phyloP scores from a whole-genome alignment of 2,888 invertebrate species.

The Magallana nippona region DNA sequence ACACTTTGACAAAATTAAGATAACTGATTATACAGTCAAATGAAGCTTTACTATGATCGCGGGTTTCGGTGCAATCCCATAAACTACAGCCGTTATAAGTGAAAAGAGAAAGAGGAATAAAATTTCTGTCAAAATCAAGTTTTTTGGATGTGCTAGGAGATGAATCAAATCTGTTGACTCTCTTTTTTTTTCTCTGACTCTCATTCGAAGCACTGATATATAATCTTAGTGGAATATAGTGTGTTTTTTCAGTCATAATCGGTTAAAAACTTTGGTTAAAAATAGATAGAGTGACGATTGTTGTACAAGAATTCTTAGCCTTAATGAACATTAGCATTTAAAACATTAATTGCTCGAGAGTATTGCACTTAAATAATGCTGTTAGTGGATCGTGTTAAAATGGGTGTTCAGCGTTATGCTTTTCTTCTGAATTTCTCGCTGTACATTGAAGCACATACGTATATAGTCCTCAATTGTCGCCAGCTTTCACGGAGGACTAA shows the following conservation, averaged over 20 bases:
- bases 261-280: neutral
- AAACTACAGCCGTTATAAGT: neutral
- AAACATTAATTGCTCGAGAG: conserved; percentile 12
- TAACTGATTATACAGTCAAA: neutral
- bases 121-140: neutral
- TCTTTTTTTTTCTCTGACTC: too few relatives aligned
- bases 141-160: neutral
- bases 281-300: neutral
- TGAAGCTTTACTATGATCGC: neutral
- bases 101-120: neutral
- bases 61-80: neutral
- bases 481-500: too few relatives aligned
- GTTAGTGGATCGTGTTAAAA: too few relatives aligned
- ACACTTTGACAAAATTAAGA: conserved; percentile 23
- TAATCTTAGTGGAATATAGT: too few relatives aligned
- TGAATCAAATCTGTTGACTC: too few relatives aligned
- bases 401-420: too few relatives aligned
- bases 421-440: too few relatives aligned
- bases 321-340: neutral
- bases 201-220: too few relatives aligned
- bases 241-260: neutral
- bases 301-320: neutral
- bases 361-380: neutral
- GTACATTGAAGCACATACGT: too few relatives aligned
- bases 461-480: too few relatives aligned